Base-by-base conservation (phyloP, 2,888 invertebrate species). In the Drosophila nigricruria region DNA sequence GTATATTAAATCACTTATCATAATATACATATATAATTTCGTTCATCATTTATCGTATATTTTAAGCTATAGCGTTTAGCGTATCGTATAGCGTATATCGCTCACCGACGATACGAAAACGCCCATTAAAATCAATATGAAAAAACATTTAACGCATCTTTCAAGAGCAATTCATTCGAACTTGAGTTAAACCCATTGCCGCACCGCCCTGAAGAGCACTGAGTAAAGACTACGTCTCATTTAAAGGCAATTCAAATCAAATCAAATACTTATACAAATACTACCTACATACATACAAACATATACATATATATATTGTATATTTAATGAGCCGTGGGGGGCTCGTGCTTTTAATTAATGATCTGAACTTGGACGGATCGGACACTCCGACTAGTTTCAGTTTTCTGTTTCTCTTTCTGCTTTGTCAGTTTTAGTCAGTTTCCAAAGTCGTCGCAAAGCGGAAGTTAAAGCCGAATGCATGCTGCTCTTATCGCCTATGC, bases 271-370 rank as follows among this genome's bases (percentile, higher is more conserved):
- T 12, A 30, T 18, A 49, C n/a, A 27, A 27, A 47, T 18, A 18
- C 30, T 49, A 30, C 6, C 25, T 30, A 23, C 23, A 16, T 20
- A 50, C 38, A 20, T 18, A 54, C 14, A 25, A 2, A 12, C 12
- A 20, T 16, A 20, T 23, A 36, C 40, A 2, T 16, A 54, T 59
- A 50, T 47, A 30, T 54, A 58, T 69, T 59, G 60, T 23, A 52
- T 67, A 75, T 56, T 70, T 65, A 73, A 76, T 79, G 69, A 81
- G 63, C 64, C 63, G 73, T 82, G 83, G 85, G 86, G 86, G 87
- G 84, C 83, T 87, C 84, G 81, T 84, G 83, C 79, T 79, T 84
- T 83, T 77, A 86, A 87, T 86, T 87, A 79, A 77, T 81, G 71
- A 81, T 45, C 70, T 81, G 77, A 86, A 79, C 87, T 84, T 83